Percentiles rank a stretch among this genome's conserved stretches.
These are phyloP conservation scores for Lophius americanus DNA, from an alignment of 2,797 vertebrate species.

Conservation along the genomic window DNA sequence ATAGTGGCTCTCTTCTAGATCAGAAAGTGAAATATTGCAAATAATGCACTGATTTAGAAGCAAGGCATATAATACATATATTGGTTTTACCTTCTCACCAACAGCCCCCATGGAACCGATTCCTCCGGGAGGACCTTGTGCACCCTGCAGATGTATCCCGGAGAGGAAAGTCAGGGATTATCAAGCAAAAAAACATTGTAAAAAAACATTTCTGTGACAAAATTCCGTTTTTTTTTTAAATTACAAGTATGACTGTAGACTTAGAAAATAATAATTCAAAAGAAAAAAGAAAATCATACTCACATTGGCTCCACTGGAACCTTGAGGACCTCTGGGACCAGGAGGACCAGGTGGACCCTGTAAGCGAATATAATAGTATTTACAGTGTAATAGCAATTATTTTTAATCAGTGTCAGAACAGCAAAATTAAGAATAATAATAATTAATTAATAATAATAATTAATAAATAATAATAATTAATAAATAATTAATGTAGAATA, in stretches of 20 bases:
- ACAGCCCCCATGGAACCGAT: conserved; percentile 91
- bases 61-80: not conserved
- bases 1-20: not conserved
- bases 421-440: not conserved
- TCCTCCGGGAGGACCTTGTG: conserved; percentile 94
- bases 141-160: conserved; percentile 83
- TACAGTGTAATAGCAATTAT: not conserved
- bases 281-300: conserved; percentile 63
- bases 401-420: not conserved
- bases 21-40: not conserved
- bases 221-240: not conserved
- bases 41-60: not conserved
- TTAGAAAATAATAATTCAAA: not conserved
- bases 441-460: too few relatives aligned
- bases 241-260: not conserved
- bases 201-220: not conserved
- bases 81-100: conserved; percentile 91
- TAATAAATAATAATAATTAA: too few relatives aligned
- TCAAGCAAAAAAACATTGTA: not conserved
- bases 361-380: conserved; percentile 24
- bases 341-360: conserved; percentile 98
- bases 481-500: too few relatives aligned
- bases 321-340: conserved; percentile 97
- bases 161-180: not conserved
- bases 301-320: conserved; percentile 92